Evolutionary conservation across 2,888 invertebrate species (phyloP).

Genomic region (Philonicus albiceps): DNA sequence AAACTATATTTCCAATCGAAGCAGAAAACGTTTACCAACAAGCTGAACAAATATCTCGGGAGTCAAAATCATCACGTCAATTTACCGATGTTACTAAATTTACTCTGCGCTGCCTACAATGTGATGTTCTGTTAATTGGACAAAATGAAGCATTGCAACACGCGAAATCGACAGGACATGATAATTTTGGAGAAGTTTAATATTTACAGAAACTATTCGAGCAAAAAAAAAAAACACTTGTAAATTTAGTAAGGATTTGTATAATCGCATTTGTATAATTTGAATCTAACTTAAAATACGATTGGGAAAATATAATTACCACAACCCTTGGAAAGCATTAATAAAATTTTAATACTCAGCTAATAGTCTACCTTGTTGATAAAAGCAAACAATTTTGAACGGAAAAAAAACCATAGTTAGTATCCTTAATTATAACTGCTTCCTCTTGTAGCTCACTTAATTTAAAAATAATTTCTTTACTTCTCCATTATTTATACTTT

Average conservation of each 20-base stretch:
- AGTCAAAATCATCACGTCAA: conserved; percentile 88
- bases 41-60: conserved; percentile 84
- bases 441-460: neutral
- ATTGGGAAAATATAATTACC: neutral
- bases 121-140: conserved; percentile 78
- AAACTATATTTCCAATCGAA: conserved; percentile 82
- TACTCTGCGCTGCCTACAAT: conserved; percentile 82
- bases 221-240: neutral
- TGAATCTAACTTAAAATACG: neutral
- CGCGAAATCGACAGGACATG: conserved; percentile 84
- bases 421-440: neutral
- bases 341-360: neutral
- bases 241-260: neutral
- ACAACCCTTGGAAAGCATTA: neutral
- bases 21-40: conserved; percentile 77
- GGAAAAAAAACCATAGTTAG: neutral
- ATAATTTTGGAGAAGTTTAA: conserved; percentile 81
- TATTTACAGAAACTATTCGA: neutral
- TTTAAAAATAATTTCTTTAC: neutral
- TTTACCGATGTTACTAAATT: conserved; percentile 91
- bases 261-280: neutral
- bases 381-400: neutral
- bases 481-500: neutral
- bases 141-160: conserved; percentile 85
- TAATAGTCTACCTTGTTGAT: neutral